Evolutionary conservation across 2,888 invertebrate species (phyloP), one percentile per base, ranked within the genome.

Genomic region (Acleris laterana): DNA sequence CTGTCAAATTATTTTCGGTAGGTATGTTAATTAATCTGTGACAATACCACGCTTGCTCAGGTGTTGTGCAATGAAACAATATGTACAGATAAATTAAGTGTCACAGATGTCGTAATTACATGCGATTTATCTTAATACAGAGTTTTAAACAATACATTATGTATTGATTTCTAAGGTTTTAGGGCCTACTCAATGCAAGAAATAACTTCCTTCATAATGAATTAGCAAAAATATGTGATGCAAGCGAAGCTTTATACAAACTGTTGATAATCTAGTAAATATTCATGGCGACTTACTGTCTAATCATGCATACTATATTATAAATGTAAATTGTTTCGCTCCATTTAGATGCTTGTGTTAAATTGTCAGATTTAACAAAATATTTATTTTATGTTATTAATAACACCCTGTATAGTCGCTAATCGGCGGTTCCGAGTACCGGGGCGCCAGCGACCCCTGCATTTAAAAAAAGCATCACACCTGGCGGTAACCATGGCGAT

Each of bases 401-500:
- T 17, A 56, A 67, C 88, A 81, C n/a, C 73, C 78, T 88, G 80
- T 89, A 83, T 77, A 49, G 2, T 0, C 5, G 19, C 48, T 58
- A 69, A 78, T 77, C 68, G 70, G 70, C 67, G 69, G 71, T 72
- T 74, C 73, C 75, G 70, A 69, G 70, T 66, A 63, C 68, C 70
- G 68, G 72, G 71, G 72, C 71, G 71, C 71, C 74, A 72, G 77
- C 79, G 80, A 79, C 85, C 86, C 81, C 80, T 74, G 59, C 62
- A 20, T 59, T 75, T 74, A 71, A 78, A 83, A 82, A 83, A 85
- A 79, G 71, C 76, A 64, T 73, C 76, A 84, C 92, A 93, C 92
- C 92, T 93, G 92, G 92, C 83, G 69, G 92, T 93, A 83, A 87
- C 93, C 90, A 93, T 93, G 87, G 92, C 79, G 89, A 92, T 89